phyloP scores from a whole-genome alignment of 2,888 invertebrate species.

The Melolontha melolontha region DNA sequence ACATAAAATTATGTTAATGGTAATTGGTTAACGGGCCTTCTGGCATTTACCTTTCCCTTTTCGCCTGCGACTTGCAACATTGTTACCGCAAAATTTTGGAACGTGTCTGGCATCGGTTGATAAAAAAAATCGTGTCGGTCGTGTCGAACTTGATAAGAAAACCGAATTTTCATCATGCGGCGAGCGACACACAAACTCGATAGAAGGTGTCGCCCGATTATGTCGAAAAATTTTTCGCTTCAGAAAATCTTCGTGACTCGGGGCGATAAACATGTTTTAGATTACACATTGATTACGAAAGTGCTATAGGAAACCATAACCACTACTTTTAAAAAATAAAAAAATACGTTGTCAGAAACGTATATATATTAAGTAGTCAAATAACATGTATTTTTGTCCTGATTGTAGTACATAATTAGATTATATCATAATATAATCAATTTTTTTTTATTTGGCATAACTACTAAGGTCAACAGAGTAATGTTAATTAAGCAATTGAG shows the following conservation, averaged over 20 bases:
- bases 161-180: neutral
- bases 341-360: no score
- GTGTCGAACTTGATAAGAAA: conserved; percentile 5
- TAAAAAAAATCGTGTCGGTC: neutral
- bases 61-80: neutral
- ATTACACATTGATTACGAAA: no score
- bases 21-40: conserved; percentile 19
- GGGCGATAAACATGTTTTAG: neutral
- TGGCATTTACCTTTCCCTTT: neutral
- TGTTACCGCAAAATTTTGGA: conserved; percentile 20
- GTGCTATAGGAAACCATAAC: no score
- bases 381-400: no score
- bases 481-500: no score
- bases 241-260: neutral
- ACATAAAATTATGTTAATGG: conserved; percentile 18
- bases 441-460: no score
- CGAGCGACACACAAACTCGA: neutral
- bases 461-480: no score
- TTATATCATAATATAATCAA: no score
- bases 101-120: conserved; percentile 7
- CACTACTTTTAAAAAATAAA: no score
- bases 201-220: neutral
- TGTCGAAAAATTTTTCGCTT: conserved; percentile 2
- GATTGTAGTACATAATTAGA: no score
- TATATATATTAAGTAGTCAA: no score